These are phyloP conservation scores for Archilochus colubris DNA, from an alignment of 2,113 vertebrate genomes.

Conservation along the genomic window DNA sequence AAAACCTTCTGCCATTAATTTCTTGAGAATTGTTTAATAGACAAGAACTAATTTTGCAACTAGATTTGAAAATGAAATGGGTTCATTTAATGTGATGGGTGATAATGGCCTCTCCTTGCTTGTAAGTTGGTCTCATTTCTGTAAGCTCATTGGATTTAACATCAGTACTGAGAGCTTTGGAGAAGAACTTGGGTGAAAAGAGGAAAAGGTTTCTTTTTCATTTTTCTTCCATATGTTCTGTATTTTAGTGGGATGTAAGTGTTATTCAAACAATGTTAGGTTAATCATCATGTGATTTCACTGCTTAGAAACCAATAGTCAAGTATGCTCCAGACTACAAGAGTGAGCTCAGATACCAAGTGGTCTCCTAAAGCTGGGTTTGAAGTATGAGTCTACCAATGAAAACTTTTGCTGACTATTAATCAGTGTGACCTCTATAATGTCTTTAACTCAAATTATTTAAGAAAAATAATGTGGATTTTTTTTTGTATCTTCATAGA, in stretches of 20 bases:
- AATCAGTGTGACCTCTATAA: background rate
- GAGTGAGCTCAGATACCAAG: background rate
- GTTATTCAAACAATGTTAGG: background rate
- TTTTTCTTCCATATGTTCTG: background rate
- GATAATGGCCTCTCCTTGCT: slow-evolving; percentile 22
- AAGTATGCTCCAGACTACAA: background rate
- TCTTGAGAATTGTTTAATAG: slow-evolving; percentile 57
- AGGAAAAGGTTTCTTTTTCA: background rate
- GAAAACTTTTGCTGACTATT: background rate
- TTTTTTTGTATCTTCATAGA: background rate
- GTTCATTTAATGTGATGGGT: slow-evolving; percentile 38
- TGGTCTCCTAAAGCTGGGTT: background rate
- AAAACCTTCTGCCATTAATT: slow-evolving; percentile 64
- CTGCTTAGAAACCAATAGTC: background rate
- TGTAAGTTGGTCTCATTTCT: background rate
- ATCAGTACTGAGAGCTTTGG: background rate
- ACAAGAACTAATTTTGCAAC: slow-evolving; percentile 52
- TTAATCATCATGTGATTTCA: background rate
- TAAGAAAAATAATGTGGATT: background rate
- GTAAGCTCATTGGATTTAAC: background rate
- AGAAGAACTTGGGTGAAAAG: background rate
- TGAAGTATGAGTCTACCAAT: background rate
- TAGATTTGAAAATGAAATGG: slow-evolving; percentile 55
- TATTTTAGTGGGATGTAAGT: background rate
- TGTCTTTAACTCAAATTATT: background rate